Base-by-base conservation (phyloP, 2,797 vertebrate species). In the Acrossocheilus fasciatus region DNA sequence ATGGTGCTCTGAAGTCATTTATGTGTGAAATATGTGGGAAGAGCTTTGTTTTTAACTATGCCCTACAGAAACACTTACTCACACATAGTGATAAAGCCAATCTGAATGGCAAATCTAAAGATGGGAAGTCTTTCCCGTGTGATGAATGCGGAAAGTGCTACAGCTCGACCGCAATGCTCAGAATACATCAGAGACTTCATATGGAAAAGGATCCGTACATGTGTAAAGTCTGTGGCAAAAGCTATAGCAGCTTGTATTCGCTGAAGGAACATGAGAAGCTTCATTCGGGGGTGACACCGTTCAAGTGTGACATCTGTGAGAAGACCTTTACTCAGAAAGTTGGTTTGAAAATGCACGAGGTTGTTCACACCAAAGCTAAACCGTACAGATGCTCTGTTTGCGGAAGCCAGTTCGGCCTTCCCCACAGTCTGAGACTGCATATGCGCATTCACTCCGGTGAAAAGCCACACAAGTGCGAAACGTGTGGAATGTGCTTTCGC, bases 311-410 rank as follows among this genome's bases (percentile, higher is more conserved):
- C 0, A 93, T 94, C 0, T 96, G 95, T 2, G 94, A 93, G 36
- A 96, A 96, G 91, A 93, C 92, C 77, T 96, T 96, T 85, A 93
- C 94, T 88, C 95, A 94, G 10, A 94, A 94, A 73, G 92, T 94
- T 89, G 95, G 95, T 0, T 92, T 95, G 0, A 93, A 93, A 80
- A 94, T 93, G 84, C 96, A 96, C 45, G 92, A 94, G 90, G 93
- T 93, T 79, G 92, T 96, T 14, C 96, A 96, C 89, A 94, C 95
- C 36, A 89, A 88, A 52, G 90, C 85, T 41, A 91, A 86, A 57
- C 30, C 86, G 0, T 87, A 88, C 50, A 70, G 81, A 30, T 93
- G 92, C 68, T 66, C 79, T 1, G 74, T 87, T 41, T 93, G 91
- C 52, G 89, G 89, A 3, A 90, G 88, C 74, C 73, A 81, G 23